phyloP scores from a whole-genome alignment of 2,113 vertebrate genomes.

The Scartelaos histophorus region DNA sequence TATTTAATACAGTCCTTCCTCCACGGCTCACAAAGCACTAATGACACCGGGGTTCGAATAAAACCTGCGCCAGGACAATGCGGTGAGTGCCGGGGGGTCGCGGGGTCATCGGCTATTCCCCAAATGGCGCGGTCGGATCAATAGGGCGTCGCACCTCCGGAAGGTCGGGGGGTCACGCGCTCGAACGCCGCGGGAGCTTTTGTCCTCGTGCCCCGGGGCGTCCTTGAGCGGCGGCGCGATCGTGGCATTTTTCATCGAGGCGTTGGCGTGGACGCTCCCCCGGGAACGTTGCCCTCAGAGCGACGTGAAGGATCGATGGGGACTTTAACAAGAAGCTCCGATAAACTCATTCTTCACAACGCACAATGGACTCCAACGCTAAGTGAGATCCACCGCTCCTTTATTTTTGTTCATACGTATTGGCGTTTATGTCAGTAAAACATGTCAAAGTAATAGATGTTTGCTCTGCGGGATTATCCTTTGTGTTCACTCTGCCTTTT shows the following conservation, averaged over 20 bases:
- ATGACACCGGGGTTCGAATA: neutral
- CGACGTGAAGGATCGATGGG: neutral
- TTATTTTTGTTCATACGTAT: too few species aligned
- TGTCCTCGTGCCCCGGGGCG: slow-evolving; percentile 17
- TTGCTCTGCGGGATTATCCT: too few species aligned
- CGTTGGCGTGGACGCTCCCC: neutral
- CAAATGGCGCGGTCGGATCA: slow-evolving; percentile 36
- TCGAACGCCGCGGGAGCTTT: slow-evolving; percentile 16
- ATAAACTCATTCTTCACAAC: neutral
- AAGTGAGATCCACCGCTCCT: too few species aligned
- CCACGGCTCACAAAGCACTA: neutral
- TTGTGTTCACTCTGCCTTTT: too few species aligned
- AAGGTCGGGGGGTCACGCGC: slow-evolving; percentile 39
- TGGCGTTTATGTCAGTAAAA: too few species aligned
- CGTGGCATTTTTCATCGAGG: slow-evolving; percentile 41
- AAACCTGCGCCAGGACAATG: neutral
- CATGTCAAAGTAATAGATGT: too few species aligned
- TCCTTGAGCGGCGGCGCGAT: slow-evolving; percentile 16
- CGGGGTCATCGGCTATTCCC: neutral
- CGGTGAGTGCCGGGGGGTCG: neutral
- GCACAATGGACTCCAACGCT: too few species aligned
- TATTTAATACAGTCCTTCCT: neutral
- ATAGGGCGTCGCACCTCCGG: slow-evolving; percentile 46
- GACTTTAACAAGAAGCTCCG: neutral
- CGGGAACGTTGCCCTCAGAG: neutral